These are phyloP conservation scores for Acrocephalus scirpaceus DNA, from an alignment of 2,797 vertebrate genomes.

Conservation along the genomic window DNA sequence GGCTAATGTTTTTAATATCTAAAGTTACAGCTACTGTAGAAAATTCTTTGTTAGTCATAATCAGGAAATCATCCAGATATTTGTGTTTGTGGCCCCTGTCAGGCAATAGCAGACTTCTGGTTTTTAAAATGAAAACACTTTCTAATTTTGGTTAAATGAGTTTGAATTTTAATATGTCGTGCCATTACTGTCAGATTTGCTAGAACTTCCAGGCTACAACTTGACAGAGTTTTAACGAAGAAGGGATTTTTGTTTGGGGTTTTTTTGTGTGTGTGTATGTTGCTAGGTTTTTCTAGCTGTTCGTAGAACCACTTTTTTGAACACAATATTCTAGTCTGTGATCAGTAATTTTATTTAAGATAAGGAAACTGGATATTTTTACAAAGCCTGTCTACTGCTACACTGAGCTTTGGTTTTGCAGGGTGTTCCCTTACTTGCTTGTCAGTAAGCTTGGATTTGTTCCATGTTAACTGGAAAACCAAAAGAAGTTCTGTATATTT, in stretches of 20 bases:
- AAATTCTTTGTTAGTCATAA: background rate
- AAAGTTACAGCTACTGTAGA: background rate
- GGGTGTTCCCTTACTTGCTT: background rate
- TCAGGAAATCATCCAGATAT: background rate
- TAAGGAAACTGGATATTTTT: background rate
- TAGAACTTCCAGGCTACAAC: background rate
- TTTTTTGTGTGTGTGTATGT: background rate
- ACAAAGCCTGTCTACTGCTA: background rate
- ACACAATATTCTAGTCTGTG: background rate
- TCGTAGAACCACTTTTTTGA: background rate
- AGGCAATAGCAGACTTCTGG: background rate
- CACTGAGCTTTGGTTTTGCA: background rate
- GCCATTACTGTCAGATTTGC: background rate
- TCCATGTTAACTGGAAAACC: background rate
- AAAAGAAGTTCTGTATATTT: background rate
- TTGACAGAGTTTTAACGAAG: background rate
- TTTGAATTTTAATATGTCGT: background rate
- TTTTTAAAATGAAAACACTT: background rate
- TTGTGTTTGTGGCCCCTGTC: background rate
- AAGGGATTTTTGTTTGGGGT: fast-evolving
- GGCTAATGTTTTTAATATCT: background rate
- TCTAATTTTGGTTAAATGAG: background rate
- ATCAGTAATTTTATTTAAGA: background rate
- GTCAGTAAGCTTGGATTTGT: background rate
- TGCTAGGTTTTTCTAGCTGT: background rate